Base-by-base conservation (phyloP, 2,888 invertebrate species). In the Trissoscelio sp. region DNA sequence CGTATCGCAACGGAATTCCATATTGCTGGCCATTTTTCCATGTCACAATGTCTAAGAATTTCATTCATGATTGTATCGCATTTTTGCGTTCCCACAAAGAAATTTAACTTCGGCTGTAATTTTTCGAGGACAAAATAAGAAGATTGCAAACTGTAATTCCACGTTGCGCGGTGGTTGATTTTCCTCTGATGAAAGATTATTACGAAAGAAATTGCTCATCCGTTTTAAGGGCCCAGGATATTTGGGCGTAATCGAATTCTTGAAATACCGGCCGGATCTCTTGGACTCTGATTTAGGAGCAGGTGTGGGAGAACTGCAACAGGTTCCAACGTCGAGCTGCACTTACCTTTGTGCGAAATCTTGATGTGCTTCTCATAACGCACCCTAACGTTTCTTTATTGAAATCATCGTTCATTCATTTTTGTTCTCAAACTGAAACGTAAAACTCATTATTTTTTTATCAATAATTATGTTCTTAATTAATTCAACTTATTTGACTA, bases 231-330 rank as follows among this genome's bases (percentile, higher is more conserved):
- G 18, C 18, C 16, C 16, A 16, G 16, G 31, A 22, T 44, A 51
- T 14, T 46, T 22, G 42, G 39, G 48, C 51, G 46, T 73, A 79
- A 79, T 79, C 69, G 57, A 74, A 80, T 80, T 58, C 60, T 58
- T 80, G 48, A 72, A 70, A 75, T 75, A 34, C 75, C 80, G 60
- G 48, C 69, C 66, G 51, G 73, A 75, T 75, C 66, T 66, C 39
- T n/a, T n/a, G 28, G 57, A 20, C 53, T 51, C 72, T 70, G 77
- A 78, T 81, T 81, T 78, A 78, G 62, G 73, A 62, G 64, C 78
- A 81, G 73, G 78, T 78, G 81, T 81, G 73, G 73, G 73, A 57
- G 66, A 14, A 73, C 78, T 77, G 78, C 81, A 81, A 78, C 81
- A 78, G 81, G 81, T 78, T 81, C 74, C 58, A 39, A 58, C 77